Evolutionary conservation across 2,888 invertebrate genomes (phyloP).

Genomic region (Troglohyphantes excavatus): DNA sequence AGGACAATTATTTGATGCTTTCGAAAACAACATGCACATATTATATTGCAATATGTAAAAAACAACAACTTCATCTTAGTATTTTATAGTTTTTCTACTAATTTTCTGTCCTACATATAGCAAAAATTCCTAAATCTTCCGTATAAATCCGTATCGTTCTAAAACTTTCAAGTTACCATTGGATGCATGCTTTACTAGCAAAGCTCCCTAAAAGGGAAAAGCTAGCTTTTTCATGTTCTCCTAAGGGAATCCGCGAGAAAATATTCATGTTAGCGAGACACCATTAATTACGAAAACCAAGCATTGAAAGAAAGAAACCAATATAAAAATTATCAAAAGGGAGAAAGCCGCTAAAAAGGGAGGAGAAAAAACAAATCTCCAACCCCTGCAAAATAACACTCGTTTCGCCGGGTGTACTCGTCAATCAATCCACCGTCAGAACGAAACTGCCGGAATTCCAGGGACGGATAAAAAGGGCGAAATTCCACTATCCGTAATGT

Average conservation of each 20-base stretch:
- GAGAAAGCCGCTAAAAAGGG: not conserved
- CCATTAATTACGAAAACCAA: slow-evolving; percentile 17
- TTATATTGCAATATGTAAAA: too few species aligned
- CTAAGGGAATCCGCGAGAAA: not conserved
- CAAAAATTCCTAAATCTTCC: too few species aligned
- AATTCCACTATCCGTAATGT: slow-evolving; percentile 65
- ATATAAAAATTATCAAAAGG: not conserved
- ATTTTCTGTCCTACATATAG: too few species aligned
- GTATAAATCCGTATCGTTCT: too few species aligned
- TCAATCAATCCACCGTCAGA: slow-evolving; percentile 39
- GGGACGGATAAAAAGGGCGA: slow-evolving; percentile 11
- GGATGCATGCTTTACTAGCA: not conserved
- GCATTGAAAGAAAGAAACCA: not conserved
- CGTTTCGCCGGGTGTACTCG: slow-evolving; percentile 20
- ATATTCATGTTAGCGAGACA: slow-evolving; percentile 9
- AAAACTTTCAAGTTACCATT: not conserved
- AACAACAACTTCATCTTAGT: too few species aligned
- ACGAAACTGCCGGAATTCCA: slow-evolving; percentile 25
- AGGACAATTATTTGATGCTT: too few species aligned
- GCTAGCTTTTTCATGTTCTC: not conserved
- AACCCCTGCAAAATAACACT: slow-evolving; percentile 50
- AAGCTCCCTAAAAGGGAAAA: not conserved
- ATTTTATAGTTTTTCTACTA: too few species aligned
- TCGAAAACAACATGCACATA: too few species aligned
- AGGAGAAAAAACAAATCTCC: slow-evolving; percentile 14